phyloP scores from a whole-genome alignment of 64 coral and sea anemone species.

The Dendronephthya gigantea region DNA sequence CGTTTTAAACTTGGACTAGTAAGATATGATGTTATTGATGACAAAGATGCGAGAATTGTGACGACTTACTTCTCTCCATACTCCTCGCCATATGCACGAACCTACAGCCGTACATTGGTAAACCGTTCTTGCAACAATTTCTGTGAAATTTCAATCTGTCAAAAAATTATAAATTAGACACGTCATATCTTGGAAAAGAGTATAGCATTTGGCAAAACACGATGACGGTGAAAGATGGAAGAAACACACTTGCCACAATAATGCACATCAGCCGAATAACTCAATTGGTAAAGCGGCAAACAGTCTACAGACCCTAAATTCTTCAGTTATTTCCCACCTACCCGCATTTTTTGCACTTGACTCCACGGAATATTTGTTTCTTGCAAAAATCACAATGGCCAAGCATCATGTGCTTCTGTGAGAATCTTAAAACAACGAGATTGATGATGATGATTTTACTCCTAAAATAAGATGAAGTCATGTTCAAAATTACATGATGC shows the following conservation, averaged over 20 bases:
- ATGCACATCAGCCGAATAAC: too few species aligned
- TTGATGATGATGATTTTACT: background rate
- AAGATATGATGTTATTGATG: too few species aligned
- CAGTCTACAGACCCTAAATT: too few species aligned
- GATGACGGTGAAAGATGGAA: too few species aligned
- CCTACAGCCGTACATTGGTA: background rate
- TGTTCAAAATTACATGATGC: too few species aligned
- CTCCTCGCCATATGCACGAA: background rate
- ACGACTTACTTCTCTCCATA: conserved; percentile 55
- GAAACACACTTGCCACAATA: too few species aligned
- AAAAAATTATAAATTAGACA: background rate
- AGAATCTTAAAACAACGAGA: background rate
- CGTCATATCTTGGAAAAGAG: background rate
- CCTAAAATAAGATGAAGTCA: background rate
- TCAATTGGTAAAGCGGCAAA: too few species aligned
- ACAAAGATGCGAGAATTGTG: too few species aligned
- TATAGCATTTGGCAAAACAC: too few species aligned
- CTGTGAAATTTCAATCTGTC: background rate
- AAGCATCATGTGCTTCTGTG: background rate
- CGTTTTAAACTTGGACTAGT: too few species aligned
- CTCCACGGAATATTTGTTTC: background rate
- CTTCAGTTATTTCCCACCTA: too few species aligned
- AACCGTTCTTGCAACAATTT: background rate
- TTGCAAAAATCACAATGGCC: background rate
- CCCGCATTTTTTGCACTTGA: conserved; percentile 9